Evolutionary conservation across 2,113 vertebrate genomes (phyloP), one percentile per base, ranked within the genome.

Genomic region (Lophochroa leadbeateri): DNA sequence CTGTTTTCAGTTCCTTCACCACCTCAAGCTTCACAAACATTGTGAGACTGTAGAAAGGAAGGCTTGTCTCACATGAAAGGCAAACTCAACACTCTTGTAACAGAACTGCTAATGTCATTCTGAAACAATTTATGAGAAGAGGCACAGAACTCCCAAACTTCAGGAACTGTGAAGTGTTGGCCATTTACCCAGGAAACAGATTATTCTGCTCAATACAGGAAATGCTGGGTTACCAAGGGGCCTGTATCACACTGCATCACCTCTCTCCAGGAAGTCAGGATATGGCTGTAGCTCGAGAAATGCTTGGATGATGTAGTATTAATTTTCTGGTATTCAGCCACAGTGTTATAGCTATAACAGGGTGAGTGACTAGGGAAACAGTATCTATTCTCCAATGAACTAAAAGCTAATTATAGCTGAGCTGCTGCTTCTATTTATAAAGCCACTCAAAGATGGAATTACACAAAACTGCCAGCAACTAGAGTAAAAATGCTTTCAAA

Each of bases 391-490:
- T 84, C 57, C 86, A 91, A 4, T 29, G 61, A 90, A 84, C 67
- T 61, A 57, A 44, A 33, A 76, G 86, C 55, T 92, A 86, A 93
- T 94, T 88, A 68, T 72, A 89, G 76, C 31, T 57, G 28, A 92
- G 39, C 29, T 65, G 43, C 25, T 87, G 1, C 49, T 53, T 91
- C 86, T 96, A 75, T 86, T 96, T 93, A 95, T 77, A 91, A 84
- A 89, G 27, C 25, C 53, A 88, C 81, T 81, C 47, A 70, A 87
- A 65, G 52, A 86, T 19, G 65, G 60, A 86, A 67, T 43, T 87
- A 86, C 3, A 92, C 27, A 60, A 79, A 49, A 64, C 17, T 86
- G 85, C 44, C 85, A 89, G 46, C 72, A 85, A 20, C 11, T 13
- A 78, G 46, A 35, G 43, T 46, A 58, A 82, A 83, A 91, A 82